A percentile compares a stretch with the other conserved stretches of the same genome.
phyloP scores from a whole-genome alignment of 1,140 invertebrate species.

The Nephotettix cincticeps region DNA sequence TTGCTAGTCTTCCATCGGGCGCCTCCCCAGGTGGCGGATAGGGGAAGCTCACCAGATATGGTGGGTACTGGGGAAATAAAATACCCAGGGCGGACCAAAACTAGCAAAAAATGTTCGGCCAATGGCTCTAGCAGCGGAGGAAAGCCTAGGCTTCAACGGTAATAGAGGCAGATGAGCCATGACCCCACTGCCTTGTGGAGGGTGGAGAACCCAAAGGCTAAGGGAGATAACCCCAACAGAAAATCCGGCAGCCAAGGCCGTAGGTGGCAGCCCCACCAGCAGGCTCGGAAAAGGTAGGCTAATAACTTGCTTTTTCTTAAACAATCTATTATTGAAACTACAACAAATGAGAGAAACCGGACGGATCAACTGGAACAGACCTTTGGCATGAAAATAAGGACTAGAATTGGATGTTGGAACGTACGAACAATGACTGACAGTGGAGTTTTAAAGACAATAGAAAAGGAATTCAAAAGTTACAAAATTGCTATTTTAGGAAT shows the following conservation, averaged over 20 bases:
- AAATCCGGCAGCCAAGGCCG: slow-evolving; percentile 2
- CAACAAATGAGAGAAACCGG: neutral
- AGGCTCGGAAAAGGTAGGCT: neutral
- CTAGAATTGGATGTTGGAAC: slow-evolving; percentile 1
- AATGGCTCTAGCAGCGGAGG: slow-evolving; percentile 8
- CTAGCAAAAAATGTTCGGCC: too few species aligned
- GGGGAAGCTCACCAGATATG: too few species aligned
- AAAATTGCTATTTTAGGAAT: neutral
- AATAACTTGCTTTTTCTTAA: slow-evolving; percentile 16
- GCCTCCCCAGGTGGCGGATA: too few species aligned
- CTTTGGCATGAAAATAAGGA: slow-evolving; percentile 2
- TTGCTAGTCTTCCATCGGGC: too few species aligned
- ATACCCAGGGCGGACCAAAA: too few species aligned
- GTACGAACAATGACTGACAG: neutral
- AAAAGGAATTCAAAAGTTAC: slow-evolving; percentile 19
- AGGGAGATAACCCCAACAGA: neutral
- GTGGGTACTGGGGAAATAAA: too few species aligned
- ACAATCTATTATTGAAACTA: slow-evolving; percentile 5
- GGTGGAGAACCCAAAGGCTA: slow-evolving; percentile 11
- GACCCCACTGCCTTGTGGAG: slow-evolving; percentile 16
- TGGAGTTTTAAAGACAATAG: slow-evolving; percentile 2
- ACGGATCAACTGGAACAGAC: neutral
- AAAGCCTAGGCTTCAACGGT: neutral
- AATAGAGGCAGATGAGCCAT: slow-evolving; percentile 11
- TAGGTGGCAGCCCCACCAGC: neutral